Base-by-base conservation (phyloP, 1,140 invertebrate genomes). In the Aethina tumida region DNA sequence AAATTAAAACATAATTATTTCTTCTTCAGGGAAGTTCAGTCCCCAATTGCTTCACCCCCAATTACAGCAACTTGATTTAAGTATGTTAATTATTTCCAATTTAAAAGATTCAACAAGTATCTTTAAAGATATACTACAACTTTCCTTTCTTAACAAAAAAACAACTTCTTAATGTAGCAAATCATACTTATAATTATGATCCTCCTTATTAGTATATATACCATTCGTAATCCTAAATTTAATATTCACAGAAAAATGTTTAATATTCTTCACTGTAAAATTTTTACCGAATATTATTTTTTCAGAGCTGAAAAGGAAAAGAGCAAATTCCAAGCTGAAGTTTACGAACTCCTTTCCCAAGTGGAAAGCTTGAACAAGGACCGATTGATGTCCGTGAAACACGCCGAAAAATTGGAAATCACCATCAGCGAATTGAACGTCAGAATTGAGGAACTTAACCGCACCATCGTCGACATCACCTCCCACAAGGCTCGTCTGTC, bases 381-480 rank as follows among this genome's bases (percentile, higher is more conserved):
- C 57, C 90, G 87, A 68, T 60, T 90, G 46, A 70, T 83, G 44
- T 79, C 81, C 41, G 70, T 81, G 39, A 96, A 95, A 69, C 83
- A 83, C 40, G 79, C 85, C 41, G 91, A 95, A 66, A 91, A 82
- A 64, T 70, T 95, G 45, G 92, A 96, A 64, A 68, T 94, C 49
- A 77, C 75, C 51, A 83, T 95, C 55, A 81, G 78, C 52, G 93
- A 97, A 63, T 66, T 93, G 38, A 84, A 84, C 63, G 78, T 95
- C 54, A 92, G 88, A 60, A 94, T 97, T 55, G 92, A 97, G 64
- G 93, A 97, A 65, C 62, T 96, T 39, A 93, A 91, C 68, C 84
- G 92, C 58, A 91, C 89, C 19, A 84, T 97, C 52, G 79, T 92
- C 47, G 93, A 97, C 59, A 88, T 97, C 55, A 93, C 88, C 35